These are phyloP conservation scores for Oreochromis grahami DNA, from an alignment of 2,797 vertebrate genomes.

Conservation along the genomic window DNA sequence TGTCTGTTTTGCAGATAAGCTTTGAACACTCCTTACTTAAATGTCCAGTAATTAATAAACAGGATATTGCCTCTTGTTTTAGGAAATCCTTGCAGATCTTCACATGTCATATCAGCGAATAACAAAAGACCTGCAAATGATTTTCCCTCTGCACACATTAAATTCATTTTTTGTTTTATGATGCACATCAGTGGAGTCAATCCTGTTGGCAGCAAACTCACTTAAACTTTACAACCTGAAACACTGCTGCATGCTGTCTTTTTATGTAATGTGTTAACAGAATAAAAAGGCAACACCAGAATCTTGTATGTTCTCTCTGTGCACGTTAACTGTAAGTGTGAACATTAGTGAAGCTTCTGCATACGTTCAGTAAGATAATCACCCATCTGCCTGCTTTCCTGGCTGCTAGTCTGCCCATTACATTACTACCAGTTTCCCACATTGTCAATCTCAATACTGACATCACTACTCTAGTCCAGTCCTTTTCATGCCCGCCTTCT, in stretches of 20 bases:
- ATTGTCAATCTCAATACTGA: neutral
- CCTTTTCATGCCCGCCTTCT: neutral
- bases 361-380: rapidly evolving
- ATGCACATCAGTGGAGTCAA: neutral
- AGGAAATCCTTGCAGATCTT: neutral
- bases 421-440: neutral
- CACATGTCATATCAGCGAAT: neutral
- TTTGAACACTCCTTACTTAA: neutral
- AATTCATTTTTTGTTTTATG: constrained; percentile 11
- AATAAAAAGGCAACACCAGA: neutral
- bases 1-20: neutral
- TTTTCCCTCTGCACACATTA: neutral
- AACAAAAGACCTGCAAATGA: neutral
- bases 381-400: neutral
- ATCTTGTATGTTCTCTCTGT: neutral
- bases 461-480: neutral
- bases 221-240: neutral
- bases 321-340: neutral
- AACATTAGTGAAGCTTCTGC: neutral
- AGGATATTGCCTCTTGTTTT: neutral
- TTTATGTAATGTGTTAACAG: neutral
- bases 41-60: neutral
- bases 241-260: neutral
- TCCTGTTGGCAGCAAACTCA: neutral
- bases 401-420: neutral